Conservation (phyloP, 1,140 invertebrate species). For the Lucilia sericata region DNA sequence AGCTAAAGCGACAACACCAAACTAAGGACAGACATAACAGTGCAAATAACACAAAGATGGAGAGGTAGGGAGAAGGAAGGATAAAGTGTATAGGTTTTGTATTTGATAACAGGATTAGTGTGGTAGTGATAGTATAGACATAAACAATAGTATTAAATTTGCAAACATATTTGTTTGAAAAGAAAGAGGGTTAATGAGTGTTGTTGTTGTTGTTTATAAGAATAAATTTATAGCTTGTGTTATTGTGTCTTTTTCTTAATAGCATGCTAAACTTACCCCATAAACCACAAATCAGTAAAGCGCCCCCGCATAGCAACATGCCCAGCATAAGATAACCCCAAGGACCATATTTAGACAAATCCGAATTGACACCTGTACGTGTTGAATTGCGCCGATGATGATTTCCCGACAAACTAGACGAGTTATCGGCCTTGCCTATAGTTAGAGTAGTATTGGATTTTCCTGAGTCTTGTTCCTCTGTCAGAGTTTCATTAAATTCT, state of each 20-base stretch:
- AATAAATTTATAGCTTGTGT: not conserved
- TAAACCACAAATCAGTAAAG: slow-evolving; percentile 75
- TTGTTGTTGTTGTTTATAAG: too few relatives aligned
- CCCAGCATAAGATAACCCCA: slow-evolving; percentile 76
- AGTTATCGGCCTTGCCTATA: slow-evolving; percentile 13
- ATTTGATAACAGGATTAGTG: too few relatives aligned
- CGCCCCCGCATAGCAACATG: slow-evolving; percentile 74
- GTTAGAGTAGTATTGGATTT: not conserved
- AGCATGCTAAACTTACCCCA: slow-evolving; percentile 69
- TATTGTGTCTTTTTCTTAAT: not conserved
- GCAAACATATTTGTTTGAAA: too few relatives aligned
- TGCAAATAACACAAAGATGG: not conserved
- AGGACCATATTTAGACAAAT: slow-evolving; percentile 73
- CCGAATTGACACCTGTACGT: slow-evolving; percentile 62
- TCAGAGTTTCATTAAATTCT: not conserved
- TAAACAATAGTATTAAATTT: too few relatives aligned
- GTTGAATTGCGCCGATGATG: slow-evolving; percentile 63
- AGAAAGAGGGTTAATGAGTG: too few relatives aligned
- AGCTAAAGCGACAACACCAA: slow-evolving; percentile 65
- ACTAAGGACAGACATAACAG: slow-evolving; percentile 51
- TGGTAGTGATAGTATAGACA: too few relatives aligned
- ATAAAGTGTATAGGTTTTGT: not conserved
- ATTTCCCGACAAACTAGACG: slow-evolving; percentile 48
- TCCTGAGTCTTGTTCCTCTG: not conserved
- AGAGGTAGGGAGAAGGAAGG: too few relatives aligned